Evolutionary conservation across 2,113 vertebrate species (phyloP).

Genomic region (Platichthys flesus): DNA sequence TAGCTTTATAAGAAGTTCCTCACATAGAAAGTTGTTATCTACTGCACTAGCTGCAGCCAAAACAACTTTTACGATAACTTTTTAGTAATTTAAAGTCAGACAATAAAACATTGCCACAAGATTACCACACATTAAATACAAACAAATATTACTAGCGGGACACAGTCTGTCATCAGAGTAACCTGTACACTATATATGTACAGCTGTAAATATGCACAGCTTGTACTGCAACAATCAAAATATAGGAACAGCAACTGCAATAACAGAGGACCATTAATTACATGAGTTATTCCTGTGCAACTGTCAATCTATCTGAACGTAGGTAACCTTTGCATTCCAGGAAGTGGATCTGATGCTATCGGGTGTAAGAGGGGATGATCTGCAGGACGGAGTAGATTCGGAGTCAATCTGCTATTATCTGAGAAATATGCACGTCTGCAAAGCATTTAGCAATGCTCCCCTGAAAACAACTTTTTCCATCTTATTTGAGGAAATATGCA

Average conservation of each 20-base stretch:
- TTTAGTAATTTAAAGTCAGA: neutral
- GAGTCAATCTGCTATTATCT: slow-evolving; percentile 35
- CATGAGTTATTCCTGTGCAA: neutral
- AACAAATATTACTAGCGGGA: neutral
- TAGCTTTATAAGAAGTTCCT: neutral
- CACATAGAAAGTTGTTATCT: neutral
- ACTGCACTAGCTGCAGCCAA: neutral
- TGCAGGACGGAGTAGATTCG: slow-evolving; percentile 23
- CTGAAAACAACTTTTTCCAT: neutral
- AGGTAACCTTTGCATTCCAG: slow-evolving; percentile 57
- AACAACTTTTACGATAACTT: neutral
- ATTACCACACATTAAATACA: neutral
- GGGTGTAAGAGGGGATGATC: slow-evolving; percentile 21
- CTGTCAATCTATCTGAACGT: slow-evolving; percentile 11
- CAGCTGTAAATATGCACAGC: neutral
- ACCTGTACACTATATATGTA: neutral
- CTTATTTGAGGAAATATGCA: neutral
- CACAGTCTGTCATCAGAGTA: neutral
- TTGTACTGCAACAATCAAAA: slow-evolving; percentile 7
- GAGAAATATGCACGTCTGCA: slow-evolving; percentile 17
- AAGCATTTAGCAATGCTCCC: slow-evolving; percentile 5
- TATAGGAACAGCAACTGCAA: slow-evolving; percentile 12
- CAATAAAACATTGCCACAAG: neutral
- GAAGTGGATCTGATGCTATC: slow-evolving; percentile 60
- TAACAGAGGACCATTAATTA: slow-evolving; percentile 11